Percentiles rank a stretch among this genome's conserved stretches.
phyloP scores from a whole-genome alignment of 2,888 invertebrate species.

The Hyalella azteca region DNA sequence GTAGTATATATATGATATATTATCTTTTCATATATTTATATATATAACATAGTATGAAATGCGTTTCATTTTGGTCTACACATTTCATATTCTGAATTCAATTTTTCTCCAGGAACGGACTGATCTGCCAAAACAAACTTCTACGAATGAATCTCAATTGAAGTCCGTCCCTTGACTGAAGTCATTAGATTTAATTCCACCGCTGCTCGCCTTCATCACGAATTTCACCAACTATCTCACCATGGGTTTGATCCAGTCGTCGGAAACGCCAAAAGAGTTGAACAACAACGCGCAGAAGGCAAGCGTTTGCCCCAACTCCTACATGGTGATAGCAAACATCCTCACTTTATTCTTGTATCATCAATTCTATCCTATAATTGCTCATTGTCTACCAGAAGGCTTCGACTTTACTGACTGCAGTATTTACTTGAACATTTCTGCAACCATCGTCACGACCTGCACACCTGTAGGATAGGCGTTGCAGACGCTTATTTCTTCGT shows the following conservation, averaged over 20 bases:
- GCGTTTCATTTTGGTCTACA: too few relatives aligned
- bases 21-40: too few relatives aligned
- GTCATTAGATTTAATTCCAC: not conserved
- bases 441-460: not conserved
- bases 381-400: not conserved
- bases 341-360: constrained; percentile 5
- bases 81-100: too few relatives aligned
- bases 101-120: not conserved
- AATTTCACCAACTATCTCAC: not conserved
- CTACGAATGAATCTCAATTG: not conserved
- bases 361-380: not conserved
- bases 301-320: not conserved
- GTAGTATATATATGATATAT: too few relatives aligned
- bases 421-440: not conserved
- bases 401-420: not conserved
- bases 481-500: too few relatives aligned
- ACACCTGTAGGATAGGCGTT: not conserved
- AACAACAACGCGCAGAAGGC: not conserved
- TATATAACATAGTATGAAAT: too few relatives aligned
- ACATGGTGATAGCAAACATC: not conserved
- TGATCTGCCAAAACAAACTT: not conserved
- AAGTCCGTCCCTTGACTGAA: not conserved
- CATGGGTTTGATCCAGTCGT: not conserved
- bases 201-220: not conserved
- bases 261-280: not conserved